Conservation (phyloP, 2,888 invertebrate species). For the Parasteatoda lunata region DNA sequence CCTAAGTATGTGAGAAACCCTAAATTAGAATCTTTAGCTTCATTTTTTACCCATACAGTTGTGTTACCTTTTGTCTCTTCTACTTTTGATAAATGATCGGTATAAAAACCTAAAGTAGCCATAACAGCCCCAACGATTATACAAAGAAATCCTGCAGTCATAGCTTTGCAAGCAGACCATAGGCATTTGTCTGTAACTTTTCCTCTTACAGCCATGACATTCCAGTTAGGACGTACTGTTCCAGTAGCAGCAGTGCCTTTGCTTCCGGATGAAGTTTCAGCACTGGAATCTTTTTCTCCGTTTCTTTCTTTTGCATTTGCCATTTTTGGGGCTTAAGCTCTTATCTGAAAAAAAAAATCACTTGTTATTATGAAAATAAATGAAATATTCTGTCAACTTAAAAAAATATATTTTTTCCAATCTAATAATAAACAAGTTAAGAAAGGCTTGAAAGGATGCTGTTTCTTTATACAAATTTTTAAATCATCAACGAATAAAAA, state of each 20-base stretch:
- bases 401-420: not conserved
- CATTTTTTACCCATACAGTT: conserved; percentile 72
- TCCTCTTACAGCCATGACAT: conserved; percentile 60
- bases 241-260: conserved; percentile 17
- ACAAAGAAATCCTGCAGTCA: conserved; percentile 88
- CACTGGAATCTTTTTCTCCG: conserved; percentile 33
- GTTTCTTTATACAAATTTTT: too few species aligned
- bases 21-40: conserved; percentile 70
- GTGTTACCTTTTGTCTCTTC: conserved; percentile 68
- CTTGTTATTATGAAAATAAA: not conserved
- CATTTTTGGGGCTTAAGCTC: conserved; percentile 14
- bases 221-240: conserved; percentile 59
- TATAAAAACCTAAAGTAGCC: conserved; percentile 80
- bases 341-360: conserved; percentile 16
- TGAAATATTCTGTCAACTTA: not conserved
- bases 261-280: conserved; percentile 35
- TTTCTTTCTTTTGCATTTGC: conserved; percentile 33
- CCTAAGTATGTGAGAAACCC: conserved; percentile 75
- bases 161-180: conserved; percentile 95
- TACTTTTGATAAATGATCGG: conserved; percentile 71
- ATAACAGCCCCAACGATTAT: conserved; percentile 92
- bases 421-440: too few species aligned
- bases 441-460: too few species aligned
- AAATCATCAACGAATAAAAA: too few species aligned
- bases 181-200: conserved; percentile 91